Conservation (phyloP, 2,797 vertebrate genomes). For the Pseudochaenichthys georgianus region DNA sequence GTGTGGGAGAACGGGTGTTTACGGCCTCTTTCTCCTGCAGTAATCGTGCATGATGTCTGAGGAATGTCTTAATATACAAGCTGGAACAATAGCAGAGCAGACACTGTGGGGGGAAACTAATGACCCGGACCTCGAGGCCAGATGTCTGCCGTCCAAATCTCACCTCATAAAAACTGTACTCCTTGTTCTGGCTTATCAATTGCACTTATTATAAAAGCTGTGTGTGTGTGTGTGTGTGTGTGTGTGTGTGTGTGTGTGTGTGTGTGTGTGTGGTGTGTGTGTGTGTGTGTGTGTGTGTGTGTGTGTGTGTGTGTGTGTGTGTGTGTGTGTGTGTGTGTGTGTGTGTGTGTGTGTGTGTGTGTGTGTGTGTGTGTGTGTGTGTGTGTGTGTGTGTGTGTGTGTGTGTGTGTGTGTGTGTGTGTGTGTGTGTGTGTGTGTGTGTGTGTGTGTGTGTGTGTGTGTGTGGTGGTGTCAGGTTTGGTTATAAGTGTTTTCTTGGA, state of each 20-base stretch:
- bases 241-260: no score
- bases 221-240: conserved; percentile 15
- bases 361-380: conserved; percentile 20
- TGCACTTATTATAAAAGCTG: conserved; percentile 56
- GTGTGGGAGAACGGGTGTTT: conserved; percentile 62
- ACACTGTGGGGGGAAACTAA: conserved; percentile 70
- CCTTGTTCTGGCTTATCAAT: conserved; percentile 71
- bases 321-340: conserved; percentile 27
- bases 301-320: no score
- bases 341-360: conserved; percentile 19
- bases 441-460: no score
- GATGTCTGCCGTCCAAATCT: conserved; percentile 76
- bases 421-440: fast-evolving
- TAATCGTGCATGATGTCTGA: conserved; percentile 71
- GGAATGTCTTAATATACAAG: conserved; percentile 76
- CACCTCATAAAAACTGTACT: conserved; percentile 77
- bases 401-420: conserved; percentile 17
- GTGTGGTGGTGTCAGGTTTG: conserved; percentile 21
- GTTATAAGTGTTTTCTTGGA: not conserved
- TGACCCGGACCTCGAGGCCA: conserved; percentile 68
- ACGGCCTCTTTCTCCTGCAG: conserved; percentile 58
- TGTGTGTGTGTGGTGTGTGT: no score
- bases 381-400: conserved; percentile 20
- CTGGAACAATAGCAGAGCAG: conserved; percentile 69
- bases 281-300: no score